Evolutionary conservation across 2,888 invertebrate species (phyloP).

Genomic region (Neoscelio sp.): DNA sequence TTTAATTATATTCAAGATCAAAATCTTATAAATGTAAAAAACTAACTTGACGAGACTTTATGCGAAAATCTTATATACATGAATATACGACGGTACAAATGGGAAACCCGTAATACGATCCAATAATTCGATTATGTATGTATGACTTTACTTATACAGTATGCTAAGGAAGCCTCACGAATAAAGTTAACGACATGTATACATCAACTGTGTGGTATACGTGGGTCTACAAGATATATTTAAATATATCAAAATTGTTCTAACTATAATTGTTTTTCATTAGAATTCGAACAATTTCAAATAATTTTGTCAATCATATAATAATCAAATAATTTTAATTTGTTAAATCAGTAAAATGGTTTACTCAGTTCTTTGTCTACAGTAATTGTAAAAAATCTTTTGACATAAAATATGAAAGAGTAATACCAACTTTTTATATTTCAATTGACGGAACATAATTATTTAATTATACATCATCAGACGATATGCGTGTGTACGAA

Average conservation of each 20-base stretch:
- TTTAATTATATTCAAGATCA: too few relatives aligned
- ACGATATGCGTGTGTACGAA: slow-evolving; percentile 30
- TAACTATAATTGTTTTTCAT: neutral
- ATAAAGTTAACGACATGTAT: slow-evolving; percentile 4
- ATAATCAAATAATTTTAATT: too few relatives aligned
- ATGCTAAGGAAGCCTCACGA: slow-evolving; percentile 32
- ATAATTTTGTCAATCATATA: too few relatives aligned
- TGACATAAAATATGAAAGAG: slow-evolving; percentile 7
- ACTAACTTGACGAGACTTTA: too few relatives aligned
- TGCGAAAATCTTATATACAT: too few relatives aligned
- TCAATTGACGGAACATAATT: slow-evolving; percentile 30
- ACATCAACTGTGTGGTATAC: slow-evolving; percentile 2
- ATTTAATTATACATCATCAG: slow-evolving; percentile 38
- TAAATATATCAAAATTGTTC: too few relatives aligned
- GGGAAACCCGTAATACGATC: slow-evolving; percentile 28
- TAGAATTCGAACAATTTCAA: too few relatives aligned
- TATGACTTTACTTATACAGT: slow-evolving; percentile 37
- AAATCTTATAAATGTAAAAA: too few relatives aligned
- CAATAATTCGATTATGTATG: slow-evolving; percentile 36
- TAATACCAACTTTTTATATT: slow-evolving; percentile 7
- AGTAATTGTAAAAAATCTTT: too few relatives aligned
- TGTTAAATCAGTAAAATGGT: too few relatives aligned
- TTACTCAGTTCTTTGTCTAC: too few relatives aligned
- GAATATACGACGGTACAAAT: neutral
- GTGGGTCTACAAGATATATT: too few relatives aligned